Evolutionary conservation across 2,888 invertebrate species (phyloP).

Genomic region (Lissocephala sabroskyi): DNA sequence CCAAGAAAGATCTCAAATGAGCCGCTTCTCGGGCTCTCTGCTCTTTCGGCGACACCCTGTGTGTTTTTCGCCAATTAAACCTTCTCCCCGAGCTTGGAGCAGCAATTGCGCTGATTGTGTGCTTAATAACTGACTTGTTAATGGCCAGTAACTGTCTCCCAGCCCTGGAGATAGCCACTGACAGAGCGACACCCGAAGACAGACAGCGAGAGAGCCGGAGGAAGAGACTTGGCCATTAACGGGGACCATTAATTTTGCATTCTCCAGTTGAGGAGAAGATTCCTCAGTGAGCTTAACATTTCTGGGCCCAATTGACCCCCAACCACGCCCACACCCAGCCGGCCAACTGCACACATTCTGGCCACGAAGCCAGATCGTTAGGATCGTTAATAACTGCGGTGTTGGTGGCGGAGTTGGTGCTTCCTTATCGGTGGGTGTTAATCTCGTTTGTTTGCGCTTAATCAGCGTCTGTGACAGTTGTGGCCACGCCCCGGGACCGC

Average conservation of each 20-base stretch:
- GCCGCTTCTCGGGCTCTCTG: too few relatives aligned
- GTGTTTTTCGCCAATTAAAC: too few relatives aligned
- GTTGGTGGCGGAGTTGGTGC: slow-evolving; percentile 2
- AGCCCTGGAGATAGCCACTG: background rate
- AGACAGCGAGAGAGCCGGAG: slow-evolving; percentile 17
- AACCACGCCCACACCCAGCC: background rate
- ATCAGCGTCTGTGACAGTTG: slow-evolving; percentile 62
- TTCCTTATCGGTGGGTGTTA: slow-evolving; percentile 36
- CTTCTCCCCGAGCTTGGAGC: slow-evolving; percentile 8
- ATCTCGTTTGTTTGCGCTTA: slow-evolving; percentile 47
- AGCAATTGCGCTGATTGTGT: slow-evolving; percentile 20
- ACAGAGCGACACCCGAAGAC: background rate
- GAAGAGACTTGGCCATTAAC: slow-evolving; percentile 32
- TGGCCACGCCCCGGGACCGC: slow-evolving; percentile 57
- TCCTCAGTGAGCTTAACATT: too few relatives aligned
- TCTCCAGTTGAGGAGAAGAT: background rate
- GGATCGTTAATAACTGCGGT: too few relatives aligned
- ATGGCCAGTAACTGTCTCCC: slow-evolving; percentile 27
- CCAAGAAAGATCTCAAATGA: too few relatives aligned
- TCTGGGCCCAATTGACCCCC: too few relatives aligned
- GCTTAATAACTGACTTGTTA: slow-evolving; percentile 62
- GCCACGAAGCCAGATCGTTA: too few relatives aligned
- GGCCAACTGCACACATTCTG: slow-evolving; percentile 5
- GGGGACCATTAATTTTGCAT: slow-evolving; percentile 22
- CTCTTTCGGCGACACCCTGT: too few relatives aligned